These are phyloP conservation scores for Spea multiplicata DNA, from an alignment of 2,113 vertebrate species.

Conservation along the genomic window DNA sequence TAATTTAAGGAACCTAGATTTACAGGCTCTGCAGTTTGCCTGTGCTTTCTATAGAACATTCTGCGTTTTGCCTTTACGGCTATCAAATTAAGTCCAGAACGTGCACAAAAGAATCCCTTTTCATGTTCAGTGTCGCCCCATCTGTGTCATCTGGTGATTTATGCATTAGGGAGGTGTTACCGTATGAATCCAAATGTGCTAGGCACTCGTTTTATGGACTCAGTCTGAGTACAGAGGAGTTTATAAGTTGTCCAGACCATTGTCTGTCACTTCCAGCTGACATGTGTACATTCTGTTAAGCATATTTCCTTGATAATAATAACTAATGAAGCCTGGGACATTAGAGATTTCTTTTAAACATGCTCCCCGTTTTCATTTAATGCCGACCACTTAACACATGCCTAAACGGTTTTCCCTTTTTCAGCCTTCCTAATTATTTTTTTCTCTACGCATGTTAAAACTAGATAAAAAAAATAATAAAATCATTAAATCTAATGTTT, in stretches of 20 bases:
- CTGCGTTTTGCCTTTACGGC: constrained; percentile 85
- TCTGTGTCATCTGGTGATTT: constrained; percentile 97
- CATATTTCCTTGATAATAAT: constrained; percentile 95
- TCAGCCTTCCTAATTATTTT: no score
- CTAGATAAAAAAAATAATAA: no score
- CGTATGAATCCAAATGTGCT: constrained; percentile 81
- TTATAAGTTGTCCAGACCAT: constrained; percentile 88
- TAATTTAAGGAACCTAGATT: no score
- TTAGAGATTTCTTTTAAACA: constrained; percentile 37
- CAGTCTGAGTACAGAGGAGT: constrained; percentile 84
- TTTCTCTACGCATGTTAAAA: no score
- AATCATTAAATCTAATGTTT: no score
- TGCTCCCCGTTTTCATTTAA: no score
- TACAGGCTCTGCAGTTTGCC: background rate
- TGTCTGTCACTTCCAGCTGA: constrained; percentile 89
- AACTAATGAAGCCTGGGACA: constrained; percentile 89
- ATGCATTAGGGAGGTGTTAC: constrained; percentile 81
- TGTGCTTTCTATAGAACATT: constrained; percentile 75
- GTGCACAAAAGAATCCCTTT: constrained; percentile 84
- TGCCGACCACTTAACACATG: no score
- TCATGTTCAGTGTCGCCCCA: constrained; percentile 86
- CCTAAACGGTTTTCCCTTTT: no score
- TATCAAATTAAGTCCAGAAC: constrained; percentile 79
- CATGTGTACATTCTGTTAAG: constrained; percentile 85
- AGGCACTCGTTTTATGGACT: constrained; percentile 97